Base-by-base conservation (phyloP, 2,888 invertebrate genomes). In the Heliconius aoede region DNA sequence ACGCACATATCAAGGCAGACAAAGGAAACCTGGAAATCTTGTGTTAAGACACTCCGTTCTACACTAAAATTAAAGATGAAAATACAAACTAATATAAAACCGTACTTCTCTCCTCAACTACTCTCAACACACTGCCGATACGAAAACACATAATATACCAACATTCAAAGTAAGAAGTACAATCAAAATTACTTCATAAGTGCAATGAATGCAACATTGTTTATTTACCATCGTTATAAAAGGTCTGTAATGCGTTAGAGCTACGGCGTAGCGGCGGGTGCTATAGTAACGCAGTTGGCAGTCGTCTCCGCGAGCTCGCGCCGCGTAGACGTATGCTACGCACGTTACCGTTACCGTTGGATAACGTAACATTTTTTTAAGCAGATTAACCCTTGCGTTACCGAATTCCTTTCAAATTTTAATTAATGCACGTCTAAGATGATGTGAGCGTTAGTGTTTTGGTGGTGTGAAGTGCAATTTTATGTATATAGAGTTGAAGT, bases 261-360 rank as follows among this genome's bases (percentile, higher is more conserved):
- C 82, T 89, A 90, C 90, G 80, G 77, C 84, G 83, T 83, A 91
- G 90, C 86, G 90, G 84, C 90, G 90, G 92, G 85, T 90, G 90
- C 93, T 92, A 93, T 93, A 92, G 93, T 87, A 91, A 93, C 93
- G 84, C 91, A 93, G 92, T 93, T 87, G 87, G 84, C 91, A 93
- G 92, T 93, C 88, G 87, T 85, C 85, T 86, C 84, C 88, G 88
- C 87, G 89, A 85, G 85, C 85, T 83, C 88, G 85, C 81, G 81
- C 85, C 87, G 91, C 91, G 91, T 90, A 91, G 90, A 91, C 93
- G 91, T 85, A 86, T 32, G 76, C 71, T 75, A 77, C 64, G 68
- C 18, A 55, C 61, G 58, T 71, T 74, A 74, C 46, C 55, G 55
- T n/a, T 55, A n/a, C 55, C 77, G 78, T 64, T 74, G 69, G 28